Base-by-base conservation (phyloP, 2,888 invertebrate species). In the Cecidostiba fungosa region DNA sequence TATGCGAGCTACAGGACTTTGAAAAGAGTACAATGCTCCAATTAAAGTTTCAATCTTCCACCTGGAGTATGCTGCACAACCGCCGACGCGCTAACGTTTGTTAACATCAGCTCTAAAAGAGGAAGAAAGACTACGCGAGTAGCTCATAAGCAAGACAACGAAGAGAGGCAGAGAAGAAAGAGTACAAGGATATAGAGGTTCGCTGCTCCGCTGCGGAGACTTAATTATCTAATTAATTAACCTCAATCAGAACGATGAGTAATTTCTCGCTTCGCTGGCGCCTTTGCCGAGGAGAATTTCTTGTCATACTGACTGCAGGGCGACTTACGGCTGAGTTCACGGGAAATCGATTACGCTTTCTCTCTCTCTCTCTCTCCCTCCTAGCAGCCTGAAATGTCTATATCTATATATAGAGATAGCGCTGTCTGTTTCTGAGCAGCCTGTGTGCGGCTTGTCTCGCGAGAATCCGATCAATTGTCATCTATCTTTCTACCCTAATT, bases 181-280 rank as follows among this genome's bases (percentile, higher is more conserved):
- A 82, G 87, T 80, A 59, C 54, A 87, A 85, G 86, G 84, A 87
- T 50, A 87, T 82, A 87, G 89, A 88, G 85, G 87, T 85, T 86
- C 86, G 86, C 86, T 89, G 88, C 86, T 77, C 87, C 83, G 88
- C 89, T 89, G 89, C 89, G 88, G 89, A 88, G 91, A 92, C 92
- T 93, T 93, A 93, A 93, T 93, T 93, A 93, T 93, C 93, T 93
- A 93, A 93, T 93, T 93, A 93, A 93, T 93, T 93, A 93, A 93
- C 93, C 92, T 92, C 93, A 93, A 93, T 93, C 93, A 92, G 92
- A 93, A 93, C 92, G 93, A 93, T 93, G 93, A 93, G 93, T 93
- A 93, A 93, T 93, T 93, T 93, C 93, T 91, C 93, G 93, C 91
- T 93, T 89, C 91, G 93, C 88, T 93, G 92, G 91, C 91, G 93